Evolutionary conservation across 2,888 invertebrate species (phyloP).

Genomic region (Sabatieria punctata): DNA sequence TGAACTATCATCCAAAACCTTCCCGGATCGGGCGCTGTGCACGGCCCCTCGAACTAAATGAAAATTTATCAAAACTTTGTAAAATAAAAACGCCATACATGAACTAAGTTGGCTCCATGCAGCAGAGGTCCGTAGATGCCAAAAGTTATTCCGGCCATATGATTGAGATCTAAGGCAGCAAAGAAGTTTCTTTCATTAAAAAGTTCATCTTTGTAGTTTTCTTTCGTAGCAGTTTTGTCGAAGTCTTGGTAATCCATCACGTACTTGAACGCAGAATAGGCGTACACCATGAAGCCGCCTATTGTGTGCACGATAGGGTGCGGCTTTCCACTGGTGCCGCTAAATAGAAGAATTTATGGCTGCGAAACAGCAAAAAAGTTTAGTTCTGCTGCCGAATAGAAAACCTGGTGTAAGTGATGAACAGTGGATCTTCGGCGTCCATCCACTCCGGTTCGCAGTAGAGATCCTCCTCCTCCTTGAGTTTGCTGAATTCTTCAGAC

Average conservation of each 20-base stretch:
- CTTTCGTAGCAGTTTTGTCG: constrained; percentile 53
- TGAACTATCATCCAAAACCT: constrained; percentile 81
- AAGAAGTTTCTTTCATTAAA: too few relatives aligned
- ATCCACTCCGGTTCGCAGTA: constrained; percentile 88
- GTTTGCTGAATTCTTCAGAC: constrained; percentile 77
- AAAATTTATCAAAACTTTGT: too few relatives aligned
- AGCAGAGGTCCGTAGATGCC: constrained; percentile 77
- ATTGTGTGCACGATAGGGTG: constrained; percentile 92
- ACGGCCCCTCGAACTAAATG: constrained; percentile 58
- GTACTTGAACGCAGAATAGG: constrained; percentile 74
- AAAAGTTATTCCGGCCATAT: constrained; percentile 50
- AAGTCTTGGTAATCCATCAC: constrained; percentile 56
- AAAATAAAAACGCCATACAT: constrained; percentile 51
- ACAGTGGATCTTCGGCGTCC: constrained; percentile 84
- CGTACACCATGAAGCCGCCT: constrained; percentile 82
- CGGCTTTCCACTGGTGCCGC: constrained; percentile 88
- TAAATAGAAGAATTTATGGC: too few relatives aligned
- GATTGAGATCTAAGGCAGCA: constrained; percentile 65
- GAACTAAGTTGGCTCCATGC: constrained; percentile 77
- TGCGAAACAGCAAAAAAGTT: too few relatives aligned
- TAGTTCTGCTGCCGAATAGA: too few relatives aligned
- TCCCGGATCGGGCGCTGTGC: constrained; percentile 78
- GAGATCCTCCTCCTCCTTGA: constrained; percentile 57
- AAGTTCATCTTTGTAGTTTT: too few relatives aligned
- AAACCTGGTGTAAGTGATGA: constrained; percentile 85